These are phyloP conservation scores for Ennomos quercinarius DNA, from an alignment of 2,888 invertebrate species.

Conservation along the genomic window DNA sequence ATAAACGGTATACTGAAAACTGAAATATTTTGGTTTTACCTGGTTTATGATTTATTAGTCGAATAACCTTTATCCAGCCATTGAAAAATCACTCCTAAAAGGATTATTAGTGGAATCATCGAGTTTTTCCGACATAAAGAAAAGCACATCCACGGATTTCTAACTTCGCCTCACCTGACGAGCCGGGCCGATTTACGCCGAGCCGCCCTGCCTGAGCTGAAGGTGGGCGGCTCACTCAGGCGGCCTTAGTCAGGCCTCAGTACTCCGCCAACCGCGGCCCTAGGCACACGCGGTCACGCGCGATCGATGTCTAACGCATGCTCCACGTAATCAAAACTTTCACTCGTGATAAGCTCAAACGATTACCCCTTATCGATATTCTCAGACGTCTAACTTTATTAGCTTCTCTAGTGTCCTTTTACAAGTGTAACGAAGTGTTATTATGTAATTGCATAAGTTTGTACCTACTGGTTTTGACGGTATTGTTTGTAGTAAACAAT, in stretches of 20 bases:
- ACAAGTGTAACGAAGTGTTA: conserved; percentile 17
- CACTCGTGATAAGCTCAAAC: conserved; percentile 18
- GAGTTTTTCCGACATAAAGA: no score
- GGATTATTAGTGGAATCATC: no score
- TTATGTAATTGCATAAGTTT: conserved; percentile 5
- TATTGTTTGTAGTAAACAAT: conserved; percentile 37
- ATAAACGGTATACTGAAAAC: no score
- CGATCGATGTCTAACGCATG: conserved; percentile 47
- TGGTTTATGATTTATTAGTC: no score
- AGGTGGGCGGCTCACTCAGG: conserved; percentile 44
- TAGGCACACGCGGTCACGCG: conserved; percentile 42
- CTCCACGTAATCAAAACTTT: conserved; percentile 58
- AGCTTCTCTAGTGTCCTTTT: conserved; percentile 5
- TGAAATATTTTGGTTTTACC: no score
- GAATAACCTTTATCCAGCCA: no score
- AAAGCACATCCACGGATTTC: conserved; percentile 51
- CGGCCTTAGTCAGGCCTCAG: conserved; percentile 45
- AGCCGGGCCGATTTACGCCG: conserved; percentile 56
- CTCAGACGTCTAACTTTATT: not conserved
- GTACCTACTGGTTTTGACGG: conserved; percentile 10
- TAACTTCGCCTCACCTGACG: conserved; percentile 62
- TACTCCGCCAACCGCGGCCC: conserved; percentile 65
- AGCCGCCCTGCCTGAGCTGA: conserved; percentile 46
- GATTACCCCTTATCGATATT: not conserved
- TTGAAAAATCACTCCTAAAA: no score